Evolutionary conservation across 2,113 vertebrate species (phyloP).

Genomic region (Todiramphus chloris): DNA sequence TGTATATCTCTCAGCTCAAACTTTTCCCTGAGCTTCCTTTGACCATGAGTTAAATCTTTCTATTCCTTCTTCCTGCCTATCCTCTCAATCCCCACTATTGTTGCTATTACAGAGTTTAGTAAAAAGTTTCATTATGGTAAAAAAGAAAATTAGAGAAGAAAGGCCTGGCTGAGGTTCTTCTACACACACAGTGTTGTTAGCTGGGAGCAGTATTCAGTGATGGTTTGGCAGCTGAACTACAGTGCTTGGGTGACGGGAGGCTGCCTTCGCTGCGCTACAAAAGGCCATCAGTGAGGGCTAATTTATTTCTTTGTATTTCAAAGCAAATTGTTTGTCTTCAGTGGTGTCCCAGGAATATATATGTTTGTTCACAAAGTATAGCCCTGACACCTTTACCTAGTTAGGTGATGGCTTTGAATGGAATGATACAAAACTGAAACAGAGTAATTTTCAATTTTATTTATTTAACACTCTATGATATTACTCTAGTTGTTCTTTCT

Average conservation of each 20-base stretch:
- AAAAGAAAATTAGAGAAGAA: constrained; percentile 3
- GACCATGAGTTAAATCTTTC: no score
- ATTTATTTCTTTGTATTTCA: constrained; percentile 30
- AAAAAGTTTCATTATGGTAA: neutral
- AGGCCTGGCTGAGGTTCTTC: neutral
- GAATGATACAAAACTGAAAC: constrained; percentile 60
- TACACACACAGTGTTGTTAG: neutral
- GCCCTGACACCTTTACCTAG: neutral
- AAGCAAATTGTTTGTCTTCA: constrained; percentile 9
- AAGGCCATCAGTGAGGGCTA: neutral
- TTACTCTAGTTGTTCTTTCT: constrained; percentile 31
- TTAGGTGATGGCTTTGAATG: neutral
- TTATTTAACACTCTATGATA: constrained; percentile 57
- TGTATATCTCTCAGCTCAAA: no score
- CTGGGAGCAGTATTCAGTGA: neutral
- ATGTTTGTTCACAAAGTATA: constrained; percentile 40
- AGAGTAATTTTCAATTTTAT: constrained; percentile 53
- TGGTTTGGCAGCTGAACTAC: neutral
- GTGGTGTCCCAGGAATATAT: constrained; percentile 12
- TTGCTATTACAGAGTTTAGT: neutral
- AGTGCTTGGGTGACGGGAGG: neutral
- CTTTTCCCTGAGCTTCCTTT: no score
- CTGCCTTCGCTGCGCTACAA: neutral
- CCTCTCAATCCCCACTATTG: no score
- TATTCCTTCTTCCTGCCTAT: no score